Conservation (phyloP, 1,140 invertebrate genomes). For the Agrilus planipennis region DNA sequence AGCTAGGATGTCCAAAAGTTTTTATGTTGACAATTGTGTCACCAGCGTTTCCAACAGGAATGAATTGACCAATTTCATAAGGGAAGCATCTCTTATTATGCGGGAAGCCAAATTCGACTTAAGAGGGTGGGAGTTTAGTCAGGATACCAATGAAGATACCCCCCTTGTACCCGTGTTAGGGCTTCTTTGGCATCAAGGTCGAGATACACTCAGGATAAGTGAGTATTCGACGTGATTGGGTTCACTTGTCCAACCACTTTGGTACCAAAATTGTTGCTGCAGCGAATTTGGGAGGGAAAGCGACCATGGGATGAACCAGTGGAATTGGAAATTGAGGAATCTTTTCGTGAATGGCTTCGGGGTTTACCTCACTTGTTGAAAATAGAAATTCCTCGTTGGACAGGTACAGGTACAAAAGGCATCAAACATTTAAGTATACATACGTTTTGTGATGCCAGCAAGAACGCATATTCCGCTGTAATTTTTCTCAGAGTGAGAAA, state of each 20-base stretch:
- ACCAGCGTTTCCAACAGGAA: not conserved
- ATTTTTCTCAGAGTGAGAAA: not conserved
- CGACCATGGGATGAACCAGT: slow-evolving; percentile 1
- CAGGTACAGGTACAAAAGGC: not conserved
- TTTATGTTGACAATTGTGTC: slow-evolving; percentile 7
- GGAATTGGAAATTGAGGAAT: not conserved
- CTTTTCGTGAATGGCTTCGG: not conserved
- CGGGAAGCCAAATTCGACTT: not conserved
- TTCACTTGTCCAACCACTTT: slow-evolving; percentile 6
- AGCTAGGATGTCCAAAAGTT: not conserved
- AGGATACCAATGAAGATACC: not conserved
- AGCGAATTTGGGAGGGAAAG: slow-evolving; percentile 3
- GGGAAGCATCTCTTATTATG: not conserved
- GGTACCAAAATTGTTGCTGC: slow-evolving; percentile 4
- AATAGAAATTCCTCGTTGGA: slow-evolving; percentile 6
- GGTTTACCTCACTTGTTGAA: not conserved
- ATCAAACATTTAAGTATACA: slow-evolving; percentile 1
- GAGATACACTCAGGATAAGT: slow-evolving; percentile 1
- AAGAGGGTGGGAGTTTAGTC: slow-evolving; percentile 2
- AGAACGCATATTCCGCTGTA: slow-evolving; percentile 2
- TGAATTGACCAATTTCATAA: not conserved
- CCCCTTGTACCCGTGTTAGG: too few relatives aligned
- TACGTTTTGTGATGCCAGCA: slow-evolving; percentile 2
- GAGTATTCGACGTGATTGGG: slow-evolving; percentile 7
- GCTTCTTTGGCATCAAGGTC: too few relatives aligned